These are phyloP conservation scores for Synodontis membranacea DNA, from an alignment of 2,113 vertebrate species.

Conservation along the genomic window DNA sequence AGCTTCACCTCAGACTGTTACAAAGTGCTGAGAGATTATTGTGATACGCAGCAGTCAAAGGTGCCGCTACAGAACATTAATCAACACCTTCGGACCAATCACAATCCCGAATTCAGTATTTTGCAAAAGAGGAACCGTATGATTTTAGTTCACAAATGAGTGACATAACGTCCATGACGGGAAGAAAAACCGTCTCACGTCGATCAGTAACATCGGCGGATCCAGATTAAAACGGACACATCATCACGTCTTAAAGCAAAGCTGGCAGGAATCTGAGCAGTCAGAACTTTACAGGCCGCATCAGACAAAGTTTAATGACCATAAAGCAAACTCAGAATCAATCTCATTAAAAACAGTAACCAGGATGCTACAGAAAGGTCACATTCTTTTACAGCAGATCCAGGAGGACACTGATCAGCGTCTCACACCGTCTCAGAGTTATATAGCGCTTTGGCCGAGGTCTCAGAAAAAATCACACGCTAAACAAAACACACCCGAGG, in stretches of 20 bases:
- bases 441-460: background rate
- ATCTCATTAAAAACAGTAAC: conserved; percentile 59
- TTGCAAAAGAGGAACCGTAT: background rate
- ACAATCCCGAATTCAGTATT: background rate
- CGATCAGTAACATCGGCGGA: conserved; percentile 4
- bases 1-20: too few relatives aligned
- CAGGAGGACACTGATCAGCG: background rate
- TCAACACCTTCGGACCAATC: background rate
- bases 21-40: too few relatives aligned
- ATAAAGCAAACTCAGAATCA: conserved; percentile 49
- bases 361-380: conserved; percentile 50
- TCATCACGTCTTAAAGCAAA: conserved; percentile 22
- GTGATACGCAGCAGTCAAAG: too few relatives aligned
- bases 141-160: background rate
- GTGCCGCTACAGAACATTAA: background rate
- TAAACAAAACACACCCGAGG: background rate
- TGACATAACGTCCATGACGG: background rate
- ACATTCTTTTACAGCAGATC: conserved; percentile 46
- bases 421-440: background rate
- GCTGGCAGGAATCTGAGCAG: conserved; percentile 34
- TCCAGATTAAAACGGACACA: conserved; percentile 33
- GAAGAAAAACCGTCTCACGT: background rate
- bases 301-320: conserved; percentile 59
- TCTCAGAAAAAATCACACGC: conserved; percentile 17
- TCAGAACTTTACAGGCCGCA: conserved; percentile 40